phyloP scores from a whole-genome alignment of 2,113 vertebrate species.

The Chamaea fasciata region DNA sequence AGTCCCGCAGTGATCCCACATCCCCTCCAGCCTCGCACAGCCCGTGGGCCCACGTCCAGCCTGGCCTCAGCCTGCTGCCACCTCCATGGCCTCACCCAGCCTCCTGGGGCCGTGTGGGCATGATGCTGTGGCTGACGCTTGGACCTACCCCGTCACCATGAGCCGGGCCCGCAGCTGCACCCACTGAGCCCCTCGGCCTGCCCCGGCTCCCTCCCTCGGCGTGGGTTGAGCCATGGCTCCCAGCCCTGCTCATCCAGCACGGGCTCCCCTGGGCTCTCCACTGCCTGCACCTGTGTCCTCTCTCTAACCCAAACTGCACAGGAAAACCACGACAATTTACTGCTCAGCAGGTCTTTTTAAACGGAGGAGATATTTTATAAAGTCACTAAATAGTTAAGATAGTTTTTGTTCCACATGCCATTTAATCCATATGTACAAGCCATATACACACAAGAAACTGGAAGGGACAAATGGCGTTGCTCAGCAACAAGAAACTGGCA shows the following conservation, averaged over 20 bases:
- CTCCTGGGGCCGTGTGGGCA: rapidly evolving
- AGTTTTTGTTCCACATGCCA: not conserved
- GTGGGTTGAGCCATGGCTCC: not conserved
- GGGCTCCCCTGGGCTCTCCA: rapidly evolving
- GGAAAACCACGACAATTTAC: not conserved
- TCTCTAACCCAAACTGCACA: not conserved
- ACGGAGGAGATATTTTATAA: not conserved
- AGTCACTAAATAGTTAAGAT: slow-evolving; percentile 40
- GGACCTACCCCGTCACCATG: not conserved
- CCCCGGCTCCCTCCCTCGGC: rapidly evolving
- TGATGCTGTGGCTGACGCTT: not conserved
- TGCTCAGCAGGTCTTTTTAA: not conserved
- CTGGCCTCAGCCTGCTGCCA: not conserved
- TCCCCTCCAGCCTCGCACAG: not conserved
- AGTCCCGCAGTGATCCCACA: rapidly evolving
- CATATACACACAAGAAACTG: slow-evolving; percentile 33
- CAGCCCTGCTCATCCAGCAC: rapidly evolving
- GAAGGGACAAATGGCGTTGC: slow-evolving; percentile 62
- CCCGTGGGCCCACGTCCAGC: rapidly evolving
- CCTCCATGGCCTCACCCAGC: too few relatives aligned
- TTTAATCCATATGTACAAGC: slow-evolving; percentile 56
- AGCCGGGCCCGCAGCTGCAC: too few relatives aligned
- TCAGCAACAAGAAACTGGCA: slow-evolving; percentile 65
- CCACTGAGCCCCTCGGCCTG: not conserved
- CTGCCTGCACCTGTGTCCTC: rapidly evolving